Conservation (phyloP, 2,113 vertebrate species). For the Dascyllus trimaculatus region DNA sequence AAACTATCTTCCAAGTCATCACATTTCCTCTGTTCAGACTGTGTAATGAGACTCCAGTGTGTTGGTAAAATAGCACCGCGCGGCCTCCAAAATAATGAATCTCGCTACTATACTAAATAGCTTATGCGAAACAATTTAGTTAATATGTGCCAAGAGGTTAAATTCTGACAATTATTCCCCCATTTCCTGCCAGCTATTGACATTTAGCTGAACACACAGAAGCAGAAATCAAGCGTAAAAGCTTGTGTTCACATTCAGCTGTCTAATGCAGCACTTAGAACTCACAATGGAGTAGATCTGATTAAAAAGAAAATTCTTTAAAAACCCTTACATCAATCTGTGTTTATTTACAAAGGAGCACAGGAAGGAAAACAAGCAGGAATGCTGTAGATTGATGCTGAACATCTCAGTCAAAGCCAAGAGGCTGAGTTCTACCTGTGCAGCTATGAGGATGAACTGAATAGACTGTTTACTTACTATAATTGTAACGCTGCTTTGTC, state of each 20-base stretch:
- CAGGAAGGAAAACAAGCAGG: background rate
- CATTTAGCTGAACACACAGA: constrained; percentile 17
- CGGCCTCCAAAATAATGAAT: constrained; percentile 15
- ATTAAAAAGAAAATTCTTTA: background rate
- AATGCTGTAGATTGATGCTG: background rate
- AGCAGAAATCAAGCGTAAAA: constrained; percentile 3
- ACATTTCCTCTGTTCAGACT: background rate
- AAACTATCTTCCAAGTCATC: background rate
- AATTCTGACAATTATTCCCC: constrained; percentile 9
- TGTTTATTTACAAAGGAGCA: background rate
- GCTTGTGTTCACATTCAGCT: background rate
- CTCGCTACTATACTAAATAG: constrained; percentile 4
- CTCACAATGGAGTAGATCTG: background rate
- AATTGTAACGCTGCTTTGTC: too few species aligned
- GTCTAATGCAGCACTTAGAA: background rate
- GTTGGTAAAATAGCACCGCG: constrained; percentile 11
- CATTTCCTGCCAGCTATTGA: constrained; percentile 27
- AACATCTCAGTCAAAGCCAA: background rate
- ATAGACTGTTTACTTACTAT: background rate
- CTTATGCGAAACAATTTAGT: constrained; percentile 9
- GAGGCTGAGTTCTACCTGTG: background rate
- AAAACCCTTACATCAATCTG: background rate
- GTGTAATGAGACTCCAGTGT: constrained; percentile 8
- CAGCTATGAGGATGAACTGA: background rate
- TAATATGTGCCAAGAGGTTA: background rate